Conservation (phyloP, 2,888 invertebrate genomes). For the Malacosoma neustria region DNA sequence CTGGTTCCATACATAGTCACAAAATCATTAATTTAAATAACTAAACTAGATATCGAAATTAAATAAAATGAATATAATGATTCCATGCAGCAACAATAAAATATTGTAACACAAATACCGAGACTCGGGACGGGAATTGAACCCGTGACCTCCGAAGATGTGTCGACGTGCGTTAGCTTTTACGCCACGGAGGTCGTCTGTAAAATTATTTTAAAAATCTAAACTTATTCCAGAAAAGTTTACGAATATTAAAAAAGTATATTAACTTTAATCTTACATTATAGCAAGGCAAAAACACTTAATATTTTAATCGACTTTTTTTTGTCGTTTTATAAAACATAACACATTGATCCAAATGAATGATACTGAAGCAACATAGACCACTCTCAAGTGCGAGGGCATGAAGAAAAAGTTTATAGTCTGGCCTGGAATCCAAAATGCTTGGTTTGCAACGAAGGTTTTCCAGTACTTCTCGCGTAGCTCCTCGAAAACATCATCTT, state of each 20-base stretch:
- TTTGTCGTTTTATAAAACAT: constrained; percentile 84
- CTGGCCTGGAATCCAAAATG: constrained; percentile 90
- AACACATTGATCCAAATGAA: constrained; percentile 90
- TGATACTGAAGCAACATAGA: constrained; percentile 85
- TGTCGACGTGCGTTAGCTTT: too few species aligned
- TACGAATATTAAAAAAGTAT: too few species aligned
- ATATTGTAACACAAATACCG: not conserved
- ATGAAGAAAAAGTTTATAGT: constrained; percentile 84
- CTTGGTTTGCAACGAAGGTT: constrained; percentile 83
- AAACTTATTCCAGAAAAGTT: too few species aligned
- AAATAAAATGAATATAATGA: too few species aligned
- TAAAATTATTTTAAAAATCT: not conserved
- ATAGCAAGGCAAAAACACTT: too few species aligned
- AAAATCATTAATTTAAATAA: too few species aligned
- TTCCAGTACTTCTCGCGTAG: constrained; percentile 80
- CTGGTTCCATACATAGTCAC: too few species aligned
- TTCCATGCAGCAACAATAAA: constrained; percentile 1
- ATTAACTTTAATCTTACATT: too few species aligned
- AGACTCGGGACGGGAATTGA: too few species aligned
- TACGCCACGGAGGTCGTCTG: too few species aligned
- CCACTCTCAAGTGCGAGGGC: constrained; percentile 82
- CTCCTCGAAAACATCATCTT: constrained; percentile 81
- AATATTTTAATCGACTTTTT: constrained; percentile 11
- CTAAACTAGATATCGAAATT: too few species aligned
- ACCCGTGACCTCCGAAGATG: too few species aligned